Evolutionary conservation across 2,113 vertebrate genomes (phyloP).

Genomic region (Morone chrysops): DNA sequence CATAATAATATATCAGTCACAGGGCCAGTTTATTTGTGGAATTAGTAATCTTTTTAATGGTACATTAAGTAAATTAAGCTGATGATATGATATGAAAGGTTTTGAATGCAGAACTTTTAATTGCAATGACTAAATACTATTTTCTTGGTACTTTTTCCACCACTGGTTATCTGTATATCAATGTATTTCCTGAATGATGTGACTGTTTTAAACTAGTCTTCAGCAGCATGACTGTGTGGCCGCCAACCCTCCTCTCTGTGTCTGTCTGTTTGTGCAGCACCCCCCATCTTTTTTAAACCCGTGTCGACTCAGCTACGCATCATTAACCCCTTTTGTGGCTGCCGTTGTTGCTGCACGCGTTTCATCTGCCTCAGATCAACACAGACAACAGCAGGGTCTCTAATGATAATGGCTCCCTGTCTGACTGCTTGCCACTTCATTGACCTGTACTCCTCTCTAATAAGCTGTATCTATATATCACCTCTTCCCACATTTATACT

Average conservation of each 20-base stretch:
- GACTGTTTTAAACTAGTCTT: neutral
- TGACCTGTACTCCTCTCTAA: slow-evolving; percentile 28
- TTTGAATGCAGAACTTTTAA: neutral
- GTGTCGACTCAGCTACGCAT: slow-evolving; percentile 62
- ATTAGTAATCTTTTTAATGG: neutral
- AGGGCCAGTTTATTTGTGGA: neutral
- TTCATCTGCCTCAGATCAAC: slow-evolving; percentile 47
- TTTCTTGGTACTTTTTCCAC: neutral
- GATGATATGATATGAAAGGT: neutral
- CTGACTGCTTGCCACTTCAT: slow-evolving; percentile 41
- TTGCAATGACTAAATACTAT: neutral
- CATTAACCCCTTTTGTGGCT: slow-evolving; percentile 73
- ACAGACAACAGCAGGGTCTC: slow-evolving; percentile 53
- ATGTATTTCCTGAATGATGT: neutral
- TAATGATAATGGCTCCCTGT: slow-evolving; percentile 42
- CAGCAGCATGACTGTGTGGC: neutral
- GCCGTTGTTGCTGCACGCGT: slow-evolving; percentile 61
- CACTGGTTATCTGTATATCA: neutral
- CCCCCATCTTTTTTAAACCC: slow-evolving; percentile 34
- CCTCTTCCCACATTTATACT: slow-evolving; percentile 3
- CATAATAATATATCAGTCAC: neutral
- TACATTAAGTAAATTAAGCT: neutral
- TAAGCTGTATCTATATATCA: slow-evolving; percentile 34
- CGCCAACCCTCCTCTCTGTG: neutral
- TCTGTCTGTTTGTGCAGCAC: slow-evolving; percentile 2